Evolutionary conservation across 2,888 invertebrate genomes (phyloP).

Genomic region (Aphrophora alni): DNA sequence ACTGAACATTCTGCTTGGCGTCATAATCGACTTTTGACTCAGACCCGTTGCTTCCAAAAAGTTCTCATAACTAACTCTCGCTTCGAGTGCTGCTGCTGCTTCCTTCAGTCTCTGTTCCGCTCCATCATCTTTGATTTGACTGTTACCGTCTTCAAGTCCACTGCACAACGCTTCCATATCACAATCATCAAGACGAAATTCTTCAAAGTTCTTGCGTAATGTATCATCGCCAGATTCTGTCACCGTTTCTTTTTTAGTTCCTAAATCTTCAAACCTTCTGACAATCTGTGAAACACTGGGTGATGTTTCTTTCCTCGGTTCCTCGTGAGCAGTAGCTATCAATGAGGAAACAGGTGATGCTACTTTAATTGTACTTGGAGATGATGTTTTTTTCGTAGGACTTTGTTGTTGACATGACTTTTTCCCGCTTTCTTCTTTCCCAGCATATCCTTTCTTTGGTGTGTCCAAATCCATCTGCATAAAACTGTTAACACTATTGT

Average conservation of each 20-base stretch:
- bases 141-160: constrained; percentile 53
- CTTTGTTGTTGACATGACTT: constrained; percentile 10
- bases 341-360: constrained; percentile 47
- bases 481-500: background rate
- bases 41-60: constrained; percentile 80
- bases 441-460: background rate
- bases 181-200: constrained; percentile 78
- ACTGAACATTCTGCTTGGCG: constrained; percentile 70
- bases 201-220: constrained; percentile 75
- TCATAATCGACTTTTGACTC: constrained; percentile 78
- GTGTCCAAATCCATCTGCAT: background rate
- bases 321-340: constrained; percentile 41
- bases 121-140: constrained; percentile 47
- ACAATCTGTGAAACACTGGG: constrained; percentile 52
- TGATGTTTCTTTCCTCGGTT: constrained; percentile 51
- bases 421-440: constrained; percentile 10
- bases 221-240: constrained; percentile 52
- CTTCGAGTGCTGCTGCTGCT: constrained; percentile 27
- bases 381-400: constrained; percentile 32
- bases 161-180: constrained; percentile 59
- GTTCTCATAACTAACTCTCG: constrained; percentile 66
- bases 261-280: constrained; percentile 49
- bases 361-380: constrained; percentile 46
- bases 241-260: constrained; percentile 45
- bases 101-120: constrained; percentile 57